Evolutionary conservation across 2,888 invertebrate genomes (phyloP).

Genomic region (Yponomeuta malinellus): DNA sequence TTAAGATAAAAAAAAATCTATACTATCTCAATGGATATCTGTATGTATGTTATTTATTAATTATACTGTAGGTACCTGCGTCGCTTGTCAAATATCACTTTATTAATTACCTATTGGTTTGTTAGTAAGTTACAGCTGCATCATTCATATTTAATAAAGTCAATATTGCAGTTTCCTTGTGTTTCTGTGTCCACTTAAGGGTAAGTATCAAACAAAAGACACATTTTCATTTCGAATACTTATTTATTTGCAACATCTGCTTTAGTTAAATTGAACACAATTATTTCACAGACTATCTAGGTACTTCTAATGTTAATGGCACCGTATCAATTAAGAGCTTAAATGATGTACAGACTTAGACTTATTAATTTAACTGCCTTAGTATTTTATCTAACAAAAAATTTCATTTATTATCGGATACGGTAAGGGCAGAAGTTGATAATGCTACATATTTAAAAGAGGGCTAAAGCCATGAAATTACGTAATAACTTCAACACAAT

Average conservation of each 20-base stretch:
- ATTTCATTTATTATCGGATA: no score
- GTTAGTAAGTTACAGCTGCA: neutral
- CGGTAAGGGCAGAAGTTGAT: no score
- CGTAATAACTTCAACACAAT: no score
- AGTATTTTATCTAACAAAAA: no score
- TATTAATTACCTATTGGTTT: neutral
- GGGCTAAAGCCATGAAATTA: no score
- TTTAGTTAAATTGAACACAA: conserved; percentile 6
- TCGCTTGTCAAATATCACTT: neutral
- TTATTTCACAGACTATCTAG: neutral
- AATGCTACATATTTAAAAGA: no score
- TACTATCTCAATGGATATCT: neutral
- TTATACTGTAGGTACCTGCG: neutral
- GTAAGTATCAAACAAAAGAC: neutral
- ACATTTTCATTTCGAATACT: neutral
- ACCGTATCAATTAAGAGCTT: neutral
- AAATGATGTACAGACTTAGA: no score
- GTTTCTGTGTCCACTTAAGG: conserved; percentile 6
- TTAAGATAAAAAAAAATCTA: neutral
- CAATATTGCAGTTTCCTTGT: conserved; percentile 1
- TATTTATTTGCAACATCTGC: neutral
- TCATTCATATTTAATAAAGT: conserved; percentile 8
- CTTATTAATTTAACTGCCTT: no score
- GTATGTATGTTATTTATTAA: neutral
- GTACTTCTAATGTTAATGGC: conserved; percentile 8